Evolutionary conservation across 2,888 invertebrate species (phyloP).

Genomic region (Idaea biselata): DNA sequence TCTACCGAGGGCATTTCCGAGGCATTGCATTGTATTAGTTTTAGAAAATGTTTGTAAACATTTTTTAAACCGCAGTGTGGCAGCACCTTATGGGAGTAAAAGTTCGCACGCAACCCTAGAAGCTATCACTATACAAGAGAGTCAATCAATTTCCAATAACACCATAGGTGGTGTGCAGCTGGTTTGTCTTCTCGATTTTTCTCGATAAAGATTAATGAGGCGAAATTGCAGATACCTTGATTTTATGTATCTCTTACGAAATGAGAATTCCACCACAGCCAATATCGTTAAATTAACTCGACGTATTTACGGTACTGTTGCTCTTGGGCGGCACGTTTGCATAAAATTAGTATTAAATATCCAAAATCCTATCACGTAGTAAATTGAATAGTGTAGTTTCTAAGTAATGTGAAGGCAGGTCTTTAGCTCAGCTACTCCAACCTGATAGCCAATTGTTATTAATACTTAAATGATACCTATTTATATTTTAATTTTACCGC

Average conservation of each 20-base stretch:
- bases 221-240: not conserved
- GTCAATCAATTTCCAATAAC: not conserved
- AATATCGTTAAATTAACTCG: not conserved
- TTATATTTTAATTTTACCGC: constrained; percentile 12
- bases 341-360: constrained; percentile 1
- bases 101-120: not conserved
- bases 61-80: no score
- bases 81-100: no score
- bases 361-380: constrained; percentile 3
- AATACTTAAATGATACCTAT: constrained; percentile 19
- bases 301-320: not conserved
- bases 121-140: not conserved
- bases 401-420: constrained; percentile 8
- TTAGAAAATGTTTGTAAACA: no score
- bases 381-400: constrained; percentile 2
- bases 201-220: not conserved
- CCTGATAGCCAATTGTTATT: constrained; percentile 20
- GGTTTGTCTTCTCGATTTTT: not conserved
- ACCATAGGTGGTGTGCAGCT: not conserved
- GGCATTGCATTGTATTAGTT: no score
- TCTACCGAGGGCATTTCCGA: no score
- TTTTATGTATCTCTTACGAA: not conserved
- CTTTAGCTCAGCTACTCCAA: constrained; percentile 13
- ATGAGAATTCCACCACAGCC: not conserved
- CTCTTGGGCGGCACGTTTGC: not conserved